phyloP scores from a whole-genome alignment of 2,888 invertebrate species.

The Lasioglossum pauxillum region DNA sequence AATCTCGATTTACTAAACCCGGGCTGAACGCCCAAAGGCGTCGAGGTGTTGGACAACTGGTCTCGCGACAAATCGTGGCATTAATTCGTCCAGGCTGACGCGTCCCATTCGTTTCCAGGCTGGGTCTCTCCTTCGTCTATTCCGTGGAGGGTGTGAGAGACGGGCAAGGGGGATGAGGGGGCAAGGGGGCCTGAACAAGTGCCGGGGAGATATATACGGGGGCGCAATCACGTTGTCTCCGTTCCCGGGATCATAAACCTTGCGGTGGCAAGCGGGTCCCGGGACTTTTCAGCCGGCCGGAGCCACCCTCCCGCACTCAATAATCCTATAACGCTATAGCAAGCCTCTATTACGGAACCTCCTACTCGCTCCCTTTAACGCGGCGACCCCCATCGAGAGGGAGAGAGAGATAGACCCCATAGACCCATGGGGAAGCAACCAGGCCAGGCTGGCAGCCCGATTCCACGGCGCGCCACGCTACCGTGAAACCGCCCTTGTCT shows the following conservation, averaged over 20 bases:
- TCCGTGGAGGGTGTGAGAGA: not conserved
- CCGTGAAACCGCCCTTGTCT: slow-evolving; percentile 70
- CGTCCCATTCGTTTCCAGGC: slow-evolving; percentile 39
- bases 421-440: slow-evolving; percentile 9
- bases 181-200: slow-evolving; percentile 7
- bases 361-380: slow-evolving; percentile 39
- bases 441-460: slow-evolving; percentile 38
- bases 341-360: slow-evolving; percentile 75
- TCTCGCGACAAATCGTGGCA: slow-evolving; percentile 56
- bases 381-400: slow-evolving; percentile 55
- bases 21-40: too few species aligned
- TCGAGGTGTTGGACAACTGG: slow-evolving; percentile 32
- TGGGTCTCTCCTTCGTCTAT: slow-evolving; percentile 25
- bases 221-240: slow-evolving; percentile 64
- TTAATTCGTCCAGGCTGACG: slow-evolving; percentile 53
- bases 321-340: slow-evolving; percentile 79
- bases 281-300: slow-evolving; percentile 80
- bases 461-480: slow-evolving; percentile 61
- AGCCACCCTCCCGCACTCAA: slow-evolving; percentile 78
- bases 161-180: not conserved
- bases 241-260: slow-evolving; percentile 78
- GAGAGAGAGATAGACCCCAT: slow-evolving; percentile 29
- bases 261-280: slow-evolving; percentile 80
- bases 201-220: not conserved
- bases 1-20: slow-evolving; percentile 8